phyloP scores from a whole-genome alignment of 2,888 invertebrate species.

The Ichneumoninae sp. region DNA sequence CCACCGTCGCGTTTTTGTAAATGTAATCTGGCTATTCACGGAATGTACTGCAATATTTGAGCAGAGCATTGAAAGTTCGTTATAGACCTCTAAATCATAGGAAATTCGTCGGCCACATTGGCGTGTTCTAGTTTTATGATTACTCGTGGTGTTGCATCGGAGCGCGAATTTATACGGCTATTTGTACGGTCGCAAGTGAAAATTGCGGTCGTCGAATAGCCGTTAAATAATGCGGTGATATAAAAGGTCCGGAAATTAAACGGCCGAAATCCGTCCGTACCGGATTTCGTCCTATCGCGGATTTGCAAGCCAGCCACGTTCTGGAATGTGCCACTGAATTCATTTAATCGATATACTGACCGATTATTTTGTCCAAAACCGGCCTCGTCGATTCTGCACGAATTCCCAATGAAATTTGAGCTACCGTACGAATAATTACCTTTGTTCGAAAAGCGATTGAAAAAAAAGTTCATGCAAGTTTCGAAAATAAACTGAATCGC shows the following conservation, averaged over 20 bases:
- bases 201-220: conserved; percentile 57
- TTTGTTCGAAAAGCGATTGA: background rate
- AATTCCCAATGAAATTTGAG: conserved; percentile 23
- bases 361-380: conserved; percentile 26
- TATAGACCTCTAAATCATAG: background rate
- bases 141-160: conserved; percentile 33
- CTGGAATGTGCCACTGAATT: conserved; percentile 45
- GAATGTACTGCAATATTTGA: background rate
- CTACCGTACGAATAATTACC: background rate
- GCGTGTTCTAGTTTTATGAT: conserved; percentile 20
- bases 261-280: conserved; percentile 62
- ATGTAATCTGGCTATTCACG: background rate
- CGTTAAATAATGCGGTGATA: conserved; percentile 67
- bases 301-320: conserved; percentile 62
- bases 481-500: background rate
- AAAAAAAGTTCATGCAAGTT: background rate
- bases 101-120: conserved; percentile 2
- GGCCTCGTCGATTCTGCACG: conserved; percentile 13
- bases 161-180: conserved; percentile 43
- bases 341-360: conserved; percentile 49
- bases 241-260: conserved; percentile 70
- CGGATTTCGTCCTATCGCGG: conserved; percentile 69
- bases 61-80: background rate
- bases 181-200: conserved; percentile 30
- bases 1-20: background rate